Base-by-base conservation (phyloP, 2,888 invertebrate species). In the Lithophane leautieri region DNA sequence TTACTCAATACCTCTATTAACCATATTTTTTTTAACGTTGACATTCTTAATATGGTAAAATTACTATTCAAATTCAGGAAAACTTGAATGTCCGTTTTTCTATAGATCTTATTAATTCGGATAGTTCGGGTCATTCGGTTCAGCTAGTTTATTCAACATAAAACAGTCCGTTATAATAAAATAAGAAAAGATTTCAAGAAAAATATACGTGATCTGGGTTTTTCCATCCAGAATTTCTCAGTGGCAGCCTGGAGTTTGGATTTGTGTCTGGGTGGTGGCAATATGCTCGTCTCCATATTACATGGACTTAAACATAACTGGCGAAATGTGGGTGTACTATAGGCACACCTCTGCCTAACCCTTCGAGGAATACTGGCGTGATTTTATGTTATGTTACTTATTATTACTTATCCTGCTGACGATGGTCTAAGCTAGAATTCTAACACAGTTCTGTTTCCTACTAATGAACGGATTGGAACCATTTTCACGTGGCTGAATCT, bases 401-500 rank as follows among this genome's bases (percentile, higher is more conserved):
- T 9, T 44, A 28, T 44, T 67, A 4, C 86, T 28, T 83, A 70
- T 86, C 86, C 88, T 40, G 4, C 47, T 66, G 0, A 6, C 4
- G 3, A 0, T 11, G 34, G 34, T 86, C 86, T 47, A 72, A 77
- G 83, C 14, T 60, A 71, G 67, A 42, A 76, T 76, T 67, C 75
- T 76, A 73, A 71, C 80, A 69, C 60, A 62, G 79, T 76, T 58
- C 86, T 73, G 71, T 75, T 68, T 76, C 54, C 70, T 47, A 28
- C 75, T 84, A 76, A 88, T 86, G 76, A 84, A 86, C 68, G 71
- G 80, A 81, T 81, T 86, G 73, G 63, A 78, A 75, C 76, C 68
- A 79, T 86, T 77, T 83, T 40, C 75, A 65, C 44, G 68, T 83
- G 67, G 61, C 16, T 79, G 69, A 73, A 61, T 75, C 47, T 78